Conservation (phyloP, 1,140 invertebrate species). For the Drosophila willistoni region DNA sequence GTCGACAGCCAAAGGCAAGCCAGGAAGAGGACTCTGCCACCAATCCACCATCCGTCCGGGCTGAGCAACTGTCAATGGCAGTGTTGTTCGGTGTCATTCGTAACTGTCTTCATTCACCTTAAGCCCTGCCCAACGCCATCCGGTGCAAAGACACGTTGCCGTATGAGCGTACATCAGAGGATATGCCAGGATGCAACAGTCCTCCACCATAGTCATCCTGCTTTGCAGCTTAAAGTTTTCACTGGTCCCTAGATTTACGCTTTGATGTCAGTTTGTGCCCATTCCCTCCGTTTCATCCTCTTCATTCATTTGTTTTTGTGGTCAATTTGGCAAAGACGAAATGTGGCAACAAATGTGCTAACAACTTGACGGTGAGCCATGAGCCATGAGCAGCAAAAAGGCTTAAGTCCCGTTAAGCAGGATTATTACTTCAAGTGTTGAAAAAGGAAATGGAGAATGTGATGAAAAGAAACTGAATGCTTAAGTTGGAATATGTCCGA, state of each 20-base stretch:
- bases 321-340: constrained; percentile 29
- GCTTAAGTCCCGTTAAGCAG: constrained; percentile 50
- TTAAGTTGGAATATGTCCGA: neutral
- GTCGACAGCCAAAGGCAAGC: constrained; percentile 25
- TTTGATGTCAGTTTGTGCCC: constrained; percentile 40
- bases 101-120: constrained; percentile 38
- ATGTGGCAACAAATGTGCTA: constrained; percentile 1
- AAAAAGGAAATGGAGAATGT: neutral
- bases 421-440: constrained; percentile 58
- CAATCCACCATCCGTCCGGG: neutral
- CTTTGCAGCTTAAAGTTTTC: constrained; percentile 31
- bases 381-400: constrained; percentile 17
- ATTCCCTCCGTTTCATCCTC: neutral
- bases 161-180: neutral
- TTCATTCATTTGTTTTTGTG: constrained; percentile 35
- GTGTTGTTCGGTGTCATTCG: constrained; percentile 40
- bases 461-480: neutral
- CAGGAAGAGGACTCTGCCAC: neutral
- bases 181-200: constrained; percentile 34
- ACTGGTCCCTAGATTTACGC: constrained; percentile 37
- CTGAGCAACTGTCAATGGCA: constrained; percentile 17
- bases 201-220: neutral
- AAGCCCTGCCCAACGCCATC: constrained; percentile 25
- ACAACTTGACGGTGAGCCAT: constrained; percentile 30
- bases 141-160: constrained; percentile 30